Conservation (phyloP, 2,888 invertebrate species). For the Lasius platythorax region DNA sequence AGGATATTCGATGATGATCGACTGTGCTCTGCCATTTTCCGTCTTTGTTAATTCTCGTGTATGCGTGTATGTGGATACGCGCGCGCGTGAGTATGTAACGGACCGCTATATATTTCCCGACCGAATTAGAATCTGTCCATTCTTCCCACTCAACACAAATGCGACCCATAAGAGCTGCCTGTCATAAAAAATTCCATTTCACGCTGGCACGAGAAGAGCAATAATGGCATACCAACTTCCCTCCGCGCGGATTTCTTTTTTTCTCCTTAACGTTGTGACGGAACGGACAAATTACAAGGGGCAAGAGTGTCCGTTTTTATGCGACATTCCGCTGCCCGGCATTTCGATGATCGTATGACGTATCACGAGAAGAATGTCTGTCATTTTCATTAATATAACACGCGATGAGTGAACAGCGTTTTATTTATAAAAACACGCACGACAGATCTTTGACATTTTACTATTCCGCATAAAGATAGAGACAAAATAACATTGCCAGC, state of each 20-base stretch:
- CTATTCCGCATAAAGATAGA: neutral
- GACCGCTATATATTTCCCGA: neutral
- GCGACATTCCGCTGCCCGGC: neutral
- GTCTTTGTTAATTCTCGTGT: conserved; percentile 33
- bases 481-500: neutral
- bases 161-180: conserved; percentile 54
- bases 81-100: neutral
- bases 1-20: conserved; percentile 40
- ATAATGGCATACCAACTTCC: conserved; percentile 50
- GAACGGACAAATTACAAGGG: conserved; percentile 19
- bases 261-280: conserved; percentile 20
- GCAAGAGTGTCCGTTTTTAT: conserved; percentile 6
- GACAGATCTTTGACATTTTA: neutral
- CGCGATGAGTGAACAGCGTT: neutral
- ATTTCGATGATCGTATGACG: conserved; percentile 4
- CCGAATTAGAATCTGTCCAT: conserved; percentile 29
- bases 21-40: conserved; percentile 37
- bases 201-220: conserved; percentile 45
- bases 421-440: conserved; percentile 21
- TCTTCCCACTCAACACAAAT: conserved; percentile 30
- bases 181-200: conserved; percentile 70
- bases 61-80: neutral
- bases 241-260: conserved; percentile 25
- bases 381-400: neutral
- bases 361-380: neutral